Evolutionary conservation across 92 coral and sea anemone genomes (phyloP), one percentile per base, ranked within the genome.

Genomic region (Pocillopora meandrina): DNA sequence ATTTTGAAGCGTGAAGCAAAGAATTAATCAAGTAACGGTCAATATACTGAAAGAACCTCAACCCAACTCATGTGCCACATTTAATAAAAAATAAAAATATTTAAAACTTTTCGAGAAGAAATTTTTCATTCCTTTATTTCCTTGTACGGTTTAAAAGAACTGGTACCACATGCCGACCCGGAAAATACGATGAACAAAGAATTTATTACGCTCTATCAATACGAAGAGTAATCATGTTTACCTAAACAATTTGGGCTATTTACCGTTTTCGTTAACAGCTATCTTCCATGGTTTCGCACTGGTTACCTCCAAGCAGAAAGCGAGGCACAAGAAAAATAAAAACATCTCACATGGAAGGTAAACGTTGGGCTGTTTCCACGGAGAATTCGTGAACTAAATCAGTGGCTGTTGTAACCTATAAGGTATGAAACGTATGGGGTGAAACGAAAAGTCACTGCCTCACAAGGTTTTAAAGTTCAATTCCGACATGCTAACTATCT

Each of bases 181-280:
- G 73, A 1, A 78, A 56, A 31, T 80, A 66, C 18, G 71, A 31
- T 10, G 57, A 56, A 69, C 61, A 56, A 67, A 76, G 79, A 12
- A 34, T 52, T 58, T 20, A 55, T 23, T 18, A 26, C 34, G 59
- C 65, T 33, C 13, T 14, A 18, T 15, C 74, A 70, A 70, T 20
- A 69, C 12, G n/a, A 13, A 67, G 35, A 33, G 17, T 15, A 15
- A 15, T 2, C 31, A 2, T 34, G 34, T 52, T 75, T 56, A 12
- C 56, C 15, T 19, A 31, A 18, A 17, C 12, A 76, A 59, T 26
- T 76, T 10, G 16, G n/a, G 34, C 1, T 20, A 63, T 52, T 83
- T 83, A 83, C 86, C 86, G 35, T 74, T 56, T 74, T 83, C 86
- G 72, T 83, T 83, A 12, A 63, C 86, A 10, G 86, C 86, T 1